Evolutionary conservation across 2,113 vertebrate genomes (phyloP), one percentile per base, ranked within the genome.

Genomic region (Takifugu flavidus): DNA sequence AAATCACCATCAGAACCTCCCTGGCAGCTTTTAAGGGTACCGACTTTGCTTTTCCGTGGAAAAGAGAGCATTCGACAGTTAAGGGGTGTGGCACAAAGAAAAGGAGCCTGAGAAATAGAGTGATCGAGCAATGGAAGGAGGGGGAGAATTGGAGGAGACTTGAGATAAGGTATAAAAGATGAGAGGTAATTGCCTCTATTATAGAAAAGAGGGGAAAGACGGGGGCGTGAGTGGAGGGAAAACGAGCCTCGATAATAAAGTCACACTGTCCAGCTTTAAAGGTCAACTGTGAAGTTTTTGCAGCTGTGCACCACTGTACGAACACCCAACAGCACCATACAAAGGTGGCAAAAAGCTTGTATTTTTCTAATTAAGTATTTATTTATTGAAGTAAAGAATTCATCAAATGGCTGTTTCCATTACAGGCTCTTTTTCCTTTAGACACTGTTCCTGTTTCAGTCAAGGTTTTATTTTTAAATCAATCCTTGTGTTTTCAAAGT

Each of bases 181-280:
- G 80, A 80, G 74, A 74, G 66, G 85, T 89, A 87, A 89, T 85
- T 86, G 84, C 75, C 60, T 84, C 77, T 72, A 78, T 87, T 83
- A 82, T 75, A 65, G 67, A 67, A 67, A 76, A 66, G 55, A 72
- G 51, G 47, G 45, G 55, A 49, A 65, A 52, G 68, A 72, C 5
- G 58, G 46, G 63, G 45, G 67, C 27, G 39, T 7, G 31, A 7
- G 52, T 34, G 25, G 20, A 31, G 53, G 63, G 50, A 4, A 42
- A 27, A 53, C 49, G 31, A 25, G 52, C 5, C 11, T 25, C 59
- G 52, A 64, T 72, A 80, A 78, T 79, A 63, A 67, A 84, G 52
- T 64, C 67, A 69, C 65, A 76, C 62, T 14, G 56, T 72, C 53
- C 46, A 3, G 65, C 73, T 82, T 72, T 74, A 59, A 87, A 87